Evolutionary conservation across 2,888 invertebrate species (phyloP).

Genomic region (Drosophila paracracens): DNA sequence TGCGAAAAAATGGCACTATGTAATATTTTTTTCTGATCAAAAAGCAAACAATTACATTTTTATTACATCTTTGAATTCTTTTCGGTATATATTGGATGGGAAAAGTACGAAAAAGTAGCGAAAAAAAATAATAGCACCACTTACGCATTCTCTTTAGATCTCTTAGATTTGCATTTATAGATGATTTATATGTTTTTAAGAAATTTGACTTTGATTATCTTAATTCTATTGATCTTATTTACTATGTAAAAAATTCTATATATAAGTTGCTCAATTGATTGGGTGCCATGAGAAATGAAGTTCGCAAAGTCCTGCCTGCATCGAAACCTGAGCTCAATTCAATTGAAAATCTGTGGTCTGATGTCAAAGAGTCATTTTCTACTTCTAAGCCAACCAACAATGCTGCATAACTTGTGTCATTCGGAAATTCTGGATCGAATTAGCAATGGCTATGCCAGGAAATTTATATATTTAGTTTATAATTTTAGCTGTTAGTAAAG

Average conservation of each 20-base stretch:
- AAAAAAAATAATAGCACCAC: too few species aligned
- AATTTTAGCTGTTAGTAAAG: neutral
- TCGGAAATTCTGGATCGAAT: neutral
- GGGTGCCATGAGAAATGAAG: too few species aligned
- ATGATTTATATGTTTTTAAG: too few species aligned
- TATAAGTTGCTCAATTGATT: too few species aligned
- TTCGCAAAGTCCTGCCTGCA: neutral
- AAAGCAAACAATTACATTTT: neutral
- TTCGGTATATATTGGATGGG: neutral
- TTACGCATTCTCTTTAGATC: too few species aligned
- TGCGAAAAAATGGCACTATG: neutral
- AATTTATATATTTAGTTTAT: too few species aligned
- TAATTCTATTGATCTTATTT: too few species aligned
- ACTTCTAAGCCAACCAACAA: neutral
- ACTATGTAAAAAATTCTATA: too few species aligned
- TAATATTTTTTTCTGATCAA: neutral
- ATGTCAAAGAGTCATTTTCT: neutral
- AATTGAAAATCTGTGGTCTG: too few species aligned
- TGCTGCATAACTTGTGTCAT: neutral
- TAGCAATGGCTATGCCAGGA: neutral
- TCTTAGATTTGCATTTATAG: too few species aligned
- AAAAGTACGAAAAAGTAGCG: too few species aligned
- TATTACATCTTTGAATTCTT: neutral
- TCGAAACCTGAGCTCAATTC: neutral
- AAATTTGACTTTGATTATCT: too few species aligned